These are phyloP conservation scores for Kryptopterus vitreolus DNA, from an alignment of 2,797 vertebrate genomes.

Conservation along the genomic window DNA sequence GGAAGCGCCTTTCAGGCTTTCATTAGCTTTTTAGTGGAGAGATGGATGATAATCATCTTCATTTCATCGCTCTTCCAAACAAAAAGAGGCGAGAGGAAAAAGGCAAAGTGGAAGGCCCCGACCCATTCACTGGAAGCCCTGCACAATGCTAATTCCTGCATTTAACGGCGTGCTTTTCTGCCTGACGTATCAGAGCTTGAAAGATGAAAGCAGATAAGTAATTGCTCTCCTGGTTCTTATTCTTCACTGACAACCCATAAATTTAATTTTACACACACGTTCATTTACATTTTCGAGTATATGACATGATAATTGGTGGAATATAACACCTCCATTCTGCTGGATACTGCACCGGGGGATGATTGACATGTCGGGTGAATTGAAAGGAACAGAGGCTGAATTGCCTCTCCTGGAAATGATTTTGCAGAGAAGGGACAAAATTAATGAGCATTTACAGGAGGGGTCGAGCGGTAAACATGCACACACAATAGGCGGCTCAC, in stretches of 20 bases:
- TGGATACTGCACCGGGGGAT: slow-evolving; percentile 89
- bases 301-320: slow-evolving; percentile 99
- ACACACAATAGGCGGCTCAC: slow-evolving; percentile 79
- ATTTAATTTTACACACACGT: slow-evolving; percentile 99
- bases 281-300: slow-evolving; percentile 99
- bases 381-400: slow-evolving; percentile 99
- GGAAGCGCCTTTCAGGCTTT: slow-evolving; percentile 84
- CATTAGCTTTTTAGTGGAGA: slow-evolving; percentile 86
- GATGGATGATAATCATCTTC: slow-evolving; percentile 94
- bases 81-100: slow-evolving; percentile 53
- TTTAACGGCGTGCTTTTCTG: slow-evolving; percentile 99
- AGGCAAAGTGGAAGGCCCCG: slow-evolving; percentile 90
- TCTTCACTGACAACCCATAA: slow-evolving; percentile 99
- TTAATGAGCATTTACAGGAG: slow-evolving; percentile 97
- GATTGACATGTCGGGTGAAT: slow-evolving; percentile 99
- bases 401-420: slow-evolving; percentile 92
- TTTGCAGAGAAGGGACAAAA: slow-evolving; percentile 94
- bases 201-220: slow-evolving; percentile 99
- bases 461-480: slow-evolving; percentile 94
- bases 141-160: slow-evolving; percentile 99
- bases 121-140: slow-evolving; percentile 92
- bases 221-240: slow-evolving; percentile 99
- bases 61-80: slow-evolving; percentile 91
- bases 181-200: slow-evolving; percentile 99
- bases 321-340: slow-evolving; percentile 99